Evolutionary conservation across 2,888 invertebrate species (phyloP), one percentile per base, ranked within the genome.

Genomic region (Cosmia pyralina): DNA sequence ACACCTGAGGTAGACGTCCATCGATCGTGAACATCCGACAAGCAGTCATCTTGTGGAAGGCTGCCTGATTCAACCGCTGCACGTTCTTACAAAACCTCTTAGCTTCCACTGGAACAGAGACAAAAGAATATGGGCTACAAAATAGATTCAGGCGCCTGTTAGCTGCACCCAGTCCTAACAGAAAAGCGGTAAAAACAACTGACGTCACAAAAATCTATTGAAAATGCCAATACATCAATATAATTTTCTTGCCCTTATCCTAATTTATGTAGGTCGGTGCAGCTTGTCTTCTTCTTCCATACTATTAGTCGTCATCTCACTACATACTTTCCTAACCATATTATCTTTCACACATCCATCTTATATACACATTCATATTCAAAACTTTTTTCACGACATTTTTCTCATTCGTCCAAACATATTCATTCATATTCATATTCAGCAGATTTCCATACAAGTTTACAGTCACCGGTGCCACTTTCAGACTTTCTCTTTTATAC

Each of bases 11-110:
- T 15, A 64, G 34, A 15, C 19, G 34, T 34, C 63, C 63, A 64
- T 64, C 63, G 13, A 63, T 34, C 19, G 50, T 50, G 46, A 64
- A 64, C 19, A 64, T 64, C 10, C 34, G n/a, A 64, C 63, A 50
- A 34, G 63, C 63, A 8, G 63, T 50, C 63, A 64, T 50, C 34
- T 50, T 50, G 8, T 64, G 63, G 15, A 64, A 64, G 4, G 63
- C n/a, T 50, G 34, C 63, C n/a, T 34, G 63, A n/a, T 64, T 64
- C 34, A 64, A 22, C 22, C 64, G 38, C 52, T 52, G 50, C n/a
- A 65, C 64, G 38, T 65, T 65, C 38, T 65, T 65, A n/a, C 63
- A 64, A 15, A 55, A 7, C 53, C 53, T 22, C 22, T 55, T 55
- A 22, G 53, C 22, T 55, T 22, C 22, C 22, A 22, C 22, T 55